These are phyloP conservation scores for Fulica atra DNA, from an alignment of 2,113 vertebrate genomes.

Conservation along the genomic window DNA sequence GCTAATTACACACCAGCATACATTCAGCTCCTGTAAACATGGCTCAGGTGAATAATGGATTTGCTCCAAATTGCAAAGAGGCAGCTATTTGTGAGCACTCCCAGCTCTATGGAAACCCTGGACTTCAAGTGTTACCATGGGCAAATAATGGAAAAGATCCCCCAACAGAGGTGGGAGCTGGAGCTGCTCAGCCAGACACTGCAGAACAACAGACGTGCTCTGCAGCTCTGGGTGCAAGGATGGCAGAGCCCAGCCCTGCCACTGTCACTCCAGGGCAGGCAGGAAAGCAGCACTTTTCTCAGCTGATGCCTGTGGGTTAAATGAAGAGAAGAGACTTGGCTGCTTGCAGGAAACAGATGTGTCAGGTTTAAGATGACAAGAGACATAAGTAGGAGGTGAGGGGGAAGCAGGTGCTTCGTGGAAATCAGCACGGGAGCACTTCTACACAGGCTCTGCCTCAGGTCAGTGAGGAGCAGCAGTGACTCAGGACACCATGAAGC, in stretches of 20 bases:
- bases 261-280: neutral
- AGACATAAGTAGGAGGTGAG: neutral
- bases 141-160: neutral
- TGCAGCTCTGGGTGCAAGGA: neutral
- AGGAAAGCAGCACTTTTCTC: neutral
- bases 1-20: neutral
- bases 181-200: neutral
- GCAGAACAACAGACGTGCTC: neutral
- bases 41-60: neutral
- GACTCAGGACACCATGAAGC: neutral
- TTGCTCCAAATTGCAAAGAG: neutral
- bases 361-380: neutral
- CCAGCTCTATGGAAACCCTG: neutral
- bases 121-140: neutral
- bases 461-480: neutral
- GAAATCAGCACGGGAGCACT: neutral
- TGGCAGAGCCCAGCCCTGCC: neutral
- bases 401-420: neutral
- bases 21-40: neutral
- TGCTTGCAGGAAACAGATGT: neutral
- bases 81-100: neutral
- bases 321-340: neutral
- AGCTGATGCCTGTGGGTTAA: rapidly evolving
- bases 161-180: neutral
- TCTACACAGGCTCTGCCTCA: neutral